Conservation (phyloP, 2,113 vertebrate species). For the Anarhynchus alexandrinus region DNA sequence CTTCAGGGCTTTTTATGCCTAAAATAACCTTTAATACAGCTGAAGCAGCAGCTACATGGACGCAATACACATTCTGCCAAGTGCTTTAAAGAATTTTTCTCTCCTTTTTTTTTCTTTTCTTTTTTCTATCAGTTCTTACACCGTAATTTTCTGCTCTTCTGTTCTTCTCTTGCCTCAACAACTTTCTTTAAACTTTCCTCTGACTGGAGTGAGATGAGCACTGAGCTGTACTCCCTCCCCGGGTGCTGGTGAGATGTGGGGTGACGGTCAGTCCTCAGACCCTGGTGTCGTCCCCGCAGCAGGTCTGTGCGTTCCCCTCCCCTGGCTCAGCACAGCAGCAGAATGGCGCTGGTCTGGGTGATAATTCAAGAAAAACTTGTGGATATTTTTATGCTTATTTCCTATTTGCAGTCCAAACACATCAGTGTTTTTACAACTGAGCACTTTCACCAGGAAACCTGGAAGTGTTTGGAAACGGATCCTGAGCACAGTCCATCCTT, state of each 20-base stretch:
- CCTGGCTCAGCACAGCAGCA: background rate
- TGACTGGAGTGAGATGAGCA: fast-evolving
- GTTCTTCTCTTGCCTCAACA: background rate
- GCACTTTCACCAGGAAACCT: background rate
- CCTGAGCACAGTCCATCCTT: background rate
- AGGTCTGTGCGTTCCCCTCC: background rate
- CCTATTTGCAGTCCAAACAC: background rate
- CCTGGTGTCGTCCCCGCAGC: fast-evolving
- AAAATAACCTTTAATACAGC: background rate
- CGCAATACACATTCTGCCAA: too few species aligned
- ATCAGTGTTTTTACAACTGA: background rate
- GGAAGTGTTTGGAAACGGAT: background rate
- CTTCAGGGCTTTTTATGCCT: background rate
- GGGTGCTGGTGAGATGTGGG: background rate
- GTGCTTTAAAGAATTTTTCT: background rate
- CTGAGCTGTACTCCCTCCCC: background rate
- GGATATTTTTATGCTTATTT: background rate
- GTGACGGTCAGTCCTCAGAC: background rate
- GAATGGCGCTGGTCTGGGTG: background rate
- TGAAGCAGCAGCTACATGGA: background rate
- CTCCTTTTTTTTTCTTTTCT: background rate
- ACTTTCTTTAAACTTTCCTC: background rate
- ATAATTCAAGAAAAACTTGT: background rate
- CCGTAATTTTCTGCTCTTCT: background rate
- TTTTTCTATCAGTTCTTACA: background rate